Conservation (phyloP, 2,888 invertebrate genomes). For the Furcula furcula region DNA sequence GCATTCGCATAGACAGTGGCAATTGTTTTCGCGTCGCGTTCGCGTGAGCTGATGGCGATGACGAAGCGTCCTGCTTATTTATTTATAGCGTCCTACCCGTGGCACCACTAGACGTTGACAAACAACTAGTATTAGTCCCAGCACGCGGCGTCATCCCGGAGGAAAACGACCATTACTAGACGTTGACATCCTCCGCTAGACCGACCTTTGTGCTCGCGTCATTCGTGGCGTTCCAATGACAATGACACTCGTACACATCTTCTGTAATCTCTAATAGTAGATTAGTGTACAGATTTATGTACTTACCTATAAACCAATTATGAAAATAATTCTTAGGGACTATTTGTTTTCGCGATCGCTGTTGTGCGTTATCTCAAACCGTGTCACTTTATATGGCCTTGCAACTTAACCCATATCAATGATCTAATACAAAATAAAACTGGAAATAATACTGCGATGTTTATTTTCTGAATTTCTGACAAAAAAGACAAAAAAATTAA, state of each 20-base stretch:
- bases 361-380: too few species aligned
- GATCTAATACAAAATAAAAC: too few species aligned
- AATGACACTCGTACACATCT: constrained; percentile 16
- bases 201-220: constrained; percentile 45
- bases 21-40: constrained; percentile 41
- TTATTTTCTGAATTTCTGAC: too few species aligned
- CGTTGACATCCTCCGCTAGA: constrained; percentile 41
- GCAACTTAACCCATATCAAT: too few species aligned
- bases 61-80: constrained; percentile 45
- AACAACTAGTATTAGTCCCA: constrained; percentile 63
- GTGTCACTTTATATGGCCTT: too few species aligned
- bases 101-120: constrained; percentile 65
- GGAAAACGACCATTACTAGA: constrained; percentile 50
- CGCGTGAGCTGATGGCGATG: constrained; percentile 38
- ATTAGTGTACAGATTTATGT: too few species aligned
- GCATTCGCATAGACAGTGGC: constrained; percentile 51
- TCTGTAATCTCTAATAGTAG: too few species aligned
- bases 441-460: too few species aligned
- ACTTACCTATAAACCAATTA: too few species aligned
- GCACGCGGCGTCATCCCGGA: constrained; percentile 30
- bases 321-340: too few species aligned
- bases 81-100: constrained; percentile 60
- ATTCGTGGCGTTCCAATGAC: constrained; percentile 30
- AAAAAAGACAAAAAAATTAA: too few species aligned
- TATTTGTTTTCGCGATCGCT: too few species aligned